Evolutionary conservation across 92 coral and sea anemone genomes (phyloP), one percentile per base, ranked within the genome.

Genomic region (Scolanthus callimorphus): DNA sequence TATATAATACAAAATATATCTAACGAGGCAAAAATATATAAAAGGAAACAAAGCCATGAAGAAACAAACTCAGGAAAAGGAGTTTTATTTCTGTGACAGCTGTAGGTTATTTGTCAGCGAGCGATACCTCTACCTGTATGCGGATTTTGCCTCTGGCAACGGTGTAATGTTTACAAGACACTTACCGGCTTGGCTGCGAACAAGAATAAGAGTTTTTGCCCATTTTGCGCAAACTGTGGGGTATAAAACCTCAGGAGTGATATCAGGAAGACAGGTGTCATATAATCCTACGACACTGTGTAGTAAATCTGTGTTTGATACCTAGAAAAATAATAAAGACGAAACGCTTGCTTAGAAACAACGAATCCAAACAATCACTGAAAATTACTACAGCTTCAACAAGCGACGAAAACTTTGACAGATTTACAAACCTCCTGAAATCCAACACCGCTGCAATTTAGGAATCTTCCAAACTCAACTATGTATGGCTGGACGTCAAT

Each of bases 241-340:
- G 73, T 87, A 87, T 78, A 87, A 27, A 23, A 87, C 96, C 59
- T 87, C 90, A 12, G 96, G 96, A 49, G 90, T 87, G 27, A 87
- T 87, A 28, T 87, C 96, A 1, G 96, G 96, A 46, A 87, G 82
- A 39, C 85, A 83, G 3, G 34, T 67, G 51, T 87, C 96, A 28
- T 87, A 87, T 51, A 87, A 30, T 17, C 89, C 96, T 30, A 87
- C 86, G 0, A 80, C 72, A 3, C 83, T 79, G 59, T 87, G 96
- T 10, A 87, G 77, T 24, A 87, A 34, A 11, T 87, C 96, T 38
- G 66, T 62, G 52, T 87, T 83, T 10, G 90, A 83, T 43, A 87
- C 73, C 96, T 82, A 29, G 6, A 34, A 34, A 34, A 34, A 6
- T 6, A 34, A 34, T 34, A 34, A 34, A 34, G 6, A 6, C 41